These are phyloP conservation scores for Sorex fumeus DNA, from an alignment of 2,113 vertebrate genomes.

Conservation along the genomic window DNA sequence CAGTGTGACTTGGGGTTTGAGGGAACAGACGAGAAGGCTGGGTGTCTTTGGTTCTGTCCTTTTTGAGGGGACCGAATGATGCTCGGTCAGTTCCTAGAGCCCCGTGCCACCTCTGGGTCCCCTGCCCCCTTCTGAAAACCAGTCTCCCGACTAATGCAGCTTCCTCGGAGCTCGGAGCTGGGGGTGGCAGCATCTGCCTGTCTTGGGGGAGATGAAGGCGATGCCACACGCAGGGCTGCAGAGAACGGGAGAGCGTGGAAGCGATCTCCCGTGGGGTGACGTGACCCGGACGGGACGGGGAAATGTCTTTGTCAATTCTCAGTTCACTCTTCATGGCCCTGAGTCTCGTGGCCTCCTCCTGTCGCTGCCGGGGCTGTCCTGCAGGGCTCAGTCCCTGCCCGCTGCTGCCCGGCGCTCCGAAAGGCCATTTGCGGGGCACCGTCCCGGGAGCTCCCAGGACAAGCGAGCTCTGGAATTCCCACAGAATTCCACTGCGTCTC, in stretches of 20 bases:
- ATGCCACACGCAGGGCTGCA: neutral
- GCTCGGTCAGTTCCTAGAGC: neutral
- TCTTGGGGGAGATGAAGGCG: neutral
- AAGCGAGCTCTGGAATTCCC: conserved; percentile 50
- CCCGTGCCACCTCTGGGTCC: too few relatives aligned
- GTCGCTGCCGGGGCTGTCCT: too few relatives aligned
- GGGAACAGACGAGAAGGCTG: neutral
- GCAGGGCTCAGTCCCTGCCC: neutral
- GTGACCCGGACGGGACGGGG: neutral
- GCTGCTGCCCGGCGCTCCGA: neutral
- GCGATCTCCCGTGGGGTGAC: too few relatives aligned
- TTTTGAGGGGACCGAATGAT: neutral
- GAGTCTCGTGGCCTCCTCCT: too few relatives aligned
- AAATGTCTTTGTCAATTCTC: neutral
- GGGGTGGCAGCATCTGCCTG: neutral
- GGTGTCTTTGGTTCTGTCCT: too few relatives aligned
- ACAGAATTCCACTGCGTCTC: conserved; percentile 40
- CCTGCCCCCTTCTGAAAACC: too few relatives aligned
- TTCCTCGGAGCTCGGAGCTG: too few relatives aligned
- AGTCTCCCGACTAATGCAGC: too few relatives aligned
- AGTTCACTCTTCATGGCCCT: neutral
- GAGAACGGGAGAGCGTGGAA: neutral
- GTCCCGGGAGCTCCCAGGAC: neutral
- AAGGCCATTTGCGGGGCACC: conserved; percentile 2
- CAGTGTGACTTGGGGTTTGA: neutral